These are phyloP conservation scores for Bubo scandiacus DNA, from an alignment of 2,113 vertebrate species.

Conservation along the genomic window DNA sequence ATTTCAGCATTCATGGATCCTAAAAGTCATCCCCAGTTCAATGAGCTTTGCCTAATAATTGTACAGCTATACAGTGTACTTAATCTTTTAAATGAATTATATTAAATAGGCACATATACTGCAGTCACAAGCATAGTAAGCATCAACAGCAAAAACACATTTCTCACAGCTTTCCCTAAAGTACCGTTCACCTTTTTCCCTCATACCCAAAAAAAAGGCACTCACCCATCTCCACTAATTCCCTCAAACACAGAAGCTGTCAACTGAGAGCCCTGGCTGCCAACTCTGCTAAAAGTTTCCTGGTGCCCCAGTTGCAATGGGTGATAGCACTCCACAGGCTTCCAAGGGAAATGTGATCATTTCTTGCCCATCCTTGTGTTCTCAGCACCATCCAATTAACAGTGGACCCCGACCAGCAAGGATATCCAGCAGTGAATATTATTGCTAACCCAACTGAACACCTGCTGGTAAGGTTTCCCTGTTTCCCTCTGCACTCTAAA, in stretches of 20 bases:
- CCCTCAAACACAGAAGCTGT: not conserved
- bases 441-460: slow-evolving; percentile 33
- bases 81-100: not conserved
- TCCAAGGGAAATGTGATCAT: slow-evolving; percentile 27
- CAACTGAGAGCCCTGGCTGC: not conserved
- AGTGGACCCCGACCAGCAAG: slow-evolving; percentile 30
- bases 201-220: not conserved
- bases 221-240: not conserved
- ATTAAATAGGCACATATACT: not conserved
- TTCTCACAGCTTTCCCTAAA: not conserved
- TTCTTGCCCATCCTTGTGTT: slow-evolving; percentile 32
- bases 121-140: not conserved
- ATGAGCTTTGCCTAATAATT: not conserved
- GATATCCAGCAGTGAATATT: slow-evolving; percentile 48
- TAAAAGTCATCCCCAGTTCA: not conserved
- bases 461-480: slow-evolving; percentile 51
- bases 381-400: slow-evolving; percentile 56
- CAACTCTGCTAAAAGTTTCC: not conserved
- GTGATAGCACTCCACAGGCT: slow-evolving; percentile 6
- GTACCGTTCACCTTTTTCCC: not conserved
- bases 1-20: not conserved
- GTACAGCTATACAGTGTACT: not conserved
- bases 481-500: slow-evolving; percentile 31
- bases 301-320: slow-evolving; percentile 4
- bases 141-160: not conserved